phyloP scores from a whole-genome alignment of 2,113 vertebrate species.

The Gymnorhina tibicen region DNA sequence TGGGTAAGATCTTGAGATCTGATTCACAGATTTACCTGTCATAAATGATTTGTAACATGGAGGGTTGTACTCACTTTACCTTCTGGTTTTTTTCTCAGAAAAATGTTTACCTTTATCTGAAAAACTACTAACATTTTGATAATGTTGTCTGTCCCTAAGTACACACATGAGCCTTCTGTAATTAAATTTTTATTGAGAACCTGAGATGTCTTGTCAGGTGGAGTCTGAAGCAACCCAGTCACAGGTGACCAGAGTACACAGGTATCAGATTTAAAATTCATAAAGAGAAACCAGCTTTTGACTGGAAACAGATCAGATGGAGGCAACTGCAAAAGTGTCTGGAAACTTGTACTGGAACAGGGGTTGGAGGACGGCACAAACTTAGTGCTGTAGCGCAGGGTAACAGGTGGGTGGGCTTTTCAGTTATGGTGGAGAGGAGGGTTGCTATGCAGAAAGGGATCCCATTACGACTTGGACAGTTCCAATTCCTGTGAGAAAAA shows the following conservation, averaged over 20 bases:
- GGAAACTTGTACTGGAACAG: neutral
- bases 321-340: neutral
- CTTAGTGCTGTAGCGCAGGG: neutral
- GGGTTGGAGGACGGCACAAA: neutral
- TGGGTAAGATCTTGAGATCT: neutral
- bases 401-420: neutral
- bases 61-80: neutral
- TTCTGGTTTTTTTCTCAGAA: neutral
- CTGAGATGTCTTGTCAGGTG: neutral
- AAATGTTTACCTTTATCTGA: neutral
- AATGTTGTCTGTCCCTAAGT: neutral
- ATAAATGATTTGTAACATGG: neutral
- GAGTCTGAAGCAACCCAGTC: neutral
- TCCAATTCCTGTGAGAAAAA: neutral
- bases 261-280: neutral
- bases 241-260: neutral
- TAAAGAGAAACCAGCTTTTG: neutral
- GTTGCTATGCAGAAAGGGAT: neutral
- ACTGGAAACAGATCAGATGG: neutral
- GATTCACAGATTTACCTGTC: neutral
- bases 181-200: neutral
- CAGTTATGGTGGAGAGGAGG: neutral
- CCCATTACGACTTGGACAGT: accelerated
- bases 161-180: neutral
- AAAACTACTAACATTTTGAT: accelerated